Evolutionary conservation across 2,797 vertebrate genomes (phyloP).

Genomic region (Neosilurus mollespiculum): DNA sequence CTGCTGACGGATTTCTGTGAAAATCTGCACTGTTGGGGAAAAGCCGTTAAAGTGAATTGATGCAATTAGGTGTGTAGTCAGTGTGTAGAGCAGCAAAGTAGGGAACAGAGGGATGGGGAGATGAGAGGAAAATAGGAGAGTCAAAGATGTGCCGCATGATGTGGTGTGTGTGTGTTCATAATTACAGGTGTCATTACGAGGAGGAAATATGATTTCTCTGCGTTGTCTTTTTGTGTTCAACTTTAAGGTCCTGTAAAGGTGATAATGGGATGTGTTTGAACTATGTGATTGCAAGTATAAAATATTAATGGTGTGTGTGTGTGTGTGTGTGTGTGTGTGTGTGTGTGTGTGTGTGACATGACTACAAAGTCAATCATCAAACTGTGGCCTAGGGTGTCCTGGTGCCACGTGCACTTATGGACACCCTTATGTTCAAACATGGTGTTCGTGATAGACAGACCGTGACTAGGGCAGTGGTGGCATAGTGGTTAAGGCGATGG

Average conservation of each 20-base stretch:
- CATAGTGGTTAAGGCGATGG: no score
- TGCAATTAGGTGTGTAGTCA: neutral
- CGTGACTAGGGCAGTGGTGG: no score
- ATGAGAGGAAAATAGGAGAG: neutral
- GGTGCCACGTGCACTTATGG: no score
- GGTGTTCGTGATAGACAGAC: no score
- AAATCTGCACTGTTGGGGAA: neutral
- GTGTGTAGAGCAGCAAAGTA: neutral
- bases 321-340: constrained; percentile 19
- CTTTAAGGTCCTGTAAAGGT: constrained; percentile 38
- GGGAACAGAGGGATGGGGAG: neutral
- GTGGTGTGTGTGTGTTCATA: constrained; percentile 32
- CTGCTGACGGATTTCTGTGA: neutral
- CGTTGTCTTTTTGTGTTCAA: constrained; percentile 40
- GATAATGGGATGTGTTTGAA: constrained; percentile 14
- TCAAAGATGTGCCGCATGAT: neutral
- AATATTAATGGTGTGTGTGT: constrained; percentile 12
- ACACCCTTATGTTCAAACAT: no score
- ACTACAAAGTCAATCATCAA: no score
- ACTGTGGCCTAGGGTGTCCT: no score
- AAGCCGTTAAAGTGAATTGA: neutral
- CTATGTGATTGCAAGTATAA: neutral
- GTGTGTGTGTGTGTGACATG: no score
- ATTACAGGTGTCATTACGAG: constrained; percentile 46
- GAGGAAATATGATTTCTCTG: neutral